Conservation (phyloP, 23 tunicate species). For the Phallusia fumigata region DNA sequence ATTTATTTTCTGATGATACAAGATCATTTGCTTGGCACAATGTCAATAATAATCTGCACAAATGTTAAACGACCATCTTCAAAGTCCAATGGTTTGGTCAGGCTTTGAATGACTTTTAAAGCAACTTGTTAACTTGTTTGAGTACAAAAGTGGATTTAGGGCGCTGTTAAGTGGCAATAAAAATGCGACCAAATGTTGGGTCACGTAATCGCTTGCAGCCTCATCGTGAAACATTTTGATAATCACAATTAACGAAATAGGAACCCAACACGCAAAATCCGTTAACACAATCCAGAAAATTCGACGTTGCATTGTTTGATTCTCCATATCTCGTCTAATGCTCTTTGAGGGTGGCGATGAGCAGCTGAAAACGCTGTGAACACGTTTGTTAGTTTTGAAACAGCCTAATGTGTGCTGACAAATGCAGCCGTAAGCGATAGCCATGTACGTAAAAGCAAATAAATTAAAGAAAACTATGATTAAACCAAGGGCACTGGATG, state of each 20-base stretch:
- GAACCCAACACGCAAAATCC: conserved; percentile 16
- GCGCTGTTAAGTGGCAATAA: background rate
- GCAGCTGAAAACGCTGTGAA: too few species aligned
- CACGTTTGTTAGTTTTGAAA: too few species aligned
- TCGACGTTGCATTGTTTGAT: conserved; percentile 1
- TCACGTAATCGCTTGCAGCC: background rate
- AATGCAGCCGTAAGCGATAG: background rate
- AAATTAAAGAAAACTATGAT: background rate
- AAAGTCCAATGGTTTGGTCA: too few species aligned
- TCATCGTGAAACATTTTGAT: background rate
- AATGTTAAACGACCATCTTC: too few species aligned
- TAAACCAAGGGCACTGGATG: background rate
- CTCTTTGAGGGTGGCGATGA: background rate
- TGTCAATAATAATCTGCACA: too few species aligned
- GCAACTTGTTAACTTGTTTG: background rate
- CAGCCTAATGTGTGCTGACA: background rate
- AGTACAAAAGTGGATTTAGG: background rate
- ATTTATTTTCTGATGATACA: too few species aligned
- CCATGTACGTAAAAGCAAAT: background rate
- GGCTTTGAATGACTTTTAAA: too few species aligned
- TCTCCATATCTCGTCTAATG: background rate
- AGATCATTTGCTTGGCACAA: too few species aligned
- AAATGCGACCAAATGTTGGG: background rate
- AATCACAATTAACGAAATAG: background rate
- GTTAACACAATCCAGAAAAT: background rate